Conservation (phyloP, 2,888 invertebrate genomes). For the Metellina segmentata region DNA sequence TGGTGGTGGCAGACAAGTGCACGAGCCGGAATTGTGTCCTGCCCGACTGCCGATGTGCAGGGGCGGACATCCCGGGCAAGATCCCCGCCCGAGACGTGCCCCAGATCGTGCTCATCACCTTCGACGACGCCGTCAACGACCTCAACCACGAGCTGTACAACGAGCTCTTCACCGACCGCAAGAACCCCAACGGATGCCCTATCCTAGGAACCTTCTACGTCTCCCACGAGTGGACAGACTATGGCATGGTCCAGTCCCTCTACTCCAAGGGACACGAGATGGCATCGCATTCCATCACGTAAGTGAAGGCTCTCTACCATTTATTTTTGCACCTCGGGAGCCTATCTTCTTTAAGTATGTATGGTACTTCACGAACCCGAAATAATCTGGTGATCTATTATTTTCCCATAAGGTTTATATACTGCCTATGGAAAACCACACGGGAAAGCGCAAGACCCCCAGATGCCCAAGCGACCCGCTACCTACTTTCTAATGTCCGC, state of each 20-base stretch:
- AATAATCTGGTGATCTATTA: too few species aligned
- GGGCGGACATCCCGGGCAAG: constrained; percentile 93
- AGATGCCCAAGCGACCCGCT: too few species aligned
- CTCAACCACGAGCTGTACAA: constrained; percentile 94
- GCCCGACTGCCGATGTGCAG: constrained; percentile 95
- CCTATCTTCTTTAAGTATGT: too few species aligned
- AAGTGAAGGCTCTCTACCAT: constrained; percentile 53
- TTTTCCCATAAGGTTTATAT: too few species aligned
- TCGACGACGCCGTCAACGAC: constrained; percentile 97
- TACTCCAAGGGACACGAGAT: constrained; percentile 97
- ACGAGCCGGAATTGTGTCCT: constrained; percentile 92
- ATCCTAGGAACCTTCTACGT: constrained; percentile 94
- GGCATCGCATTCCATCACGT: constrained; percentile 94
- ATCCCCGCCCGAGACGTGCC: constrained; percentile 91
- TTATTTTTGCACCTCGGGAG: background rate
- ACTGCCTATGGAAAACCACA: too few species aligned
- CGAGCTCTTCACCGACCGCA: constrained; percentile 82
- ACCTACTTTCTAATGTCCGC: too few species aligned
- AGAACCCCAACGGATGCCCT: constrained; percentile 83
- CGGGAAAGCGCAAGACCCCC: too few species aligned
- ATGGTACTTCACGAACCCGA: too few species aligned
- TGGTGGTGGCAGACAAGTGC: constrained; percentile 85
- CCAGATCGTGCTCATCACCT: constrained; percentile 94
- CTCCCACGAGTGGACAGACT: constrained; percentile 99
- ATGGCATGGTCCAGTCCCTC: constrained; percentile 97